Evolutionary conservation across 2,113 vertebrate species (phyloP).

Genomic region (Melierax canorus): DNA sequence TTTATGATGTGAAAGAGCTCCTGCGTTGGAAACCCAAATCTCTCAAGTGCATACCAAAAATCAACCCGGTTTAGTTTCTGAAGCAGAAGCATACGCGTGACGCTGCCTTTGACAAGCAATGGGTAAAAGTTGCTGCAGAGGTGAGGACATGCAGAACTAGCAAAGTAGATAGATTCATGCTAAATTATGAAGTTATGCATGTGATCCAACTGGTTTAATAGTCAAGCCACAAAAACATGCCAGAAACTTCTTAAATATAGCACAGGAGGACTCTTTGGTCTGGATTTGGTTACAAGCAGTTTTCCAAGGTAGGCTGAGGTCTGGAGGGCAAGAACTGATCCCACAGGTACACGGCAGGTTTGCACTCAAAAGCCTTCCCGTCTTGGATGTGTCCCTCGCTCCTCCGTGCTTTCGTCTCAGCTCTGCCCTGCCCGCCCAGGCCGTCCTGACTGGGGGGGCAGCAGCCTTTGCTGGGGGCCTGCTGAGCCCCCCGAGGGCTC

Average conservation of each 20-base stretch:
- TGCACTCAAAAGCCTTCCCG: background rate
- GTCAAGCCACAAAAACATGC: background rate
- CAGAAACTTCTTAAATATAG: background rate
- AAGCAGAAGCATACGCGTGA: background rate
- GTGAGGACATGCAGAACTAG: background rate
- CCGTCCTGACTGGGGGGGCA: fast-evolving
- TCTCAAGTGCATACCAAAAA: background rate
- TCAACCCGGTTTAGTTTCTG: background rate
- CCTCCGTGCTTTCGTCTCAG: background rate
- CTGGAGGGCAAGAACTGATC: background rate
- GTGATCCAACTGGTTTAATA: background rate
- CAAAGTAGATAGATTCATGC: background rate
- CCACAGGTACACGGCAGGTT: background rate
- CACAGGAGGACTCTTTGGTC: background rate
- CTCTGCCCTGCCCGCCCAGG: background rate
- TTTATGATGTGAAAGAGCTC: background rate
- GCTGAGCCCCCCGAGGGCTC: background rate
- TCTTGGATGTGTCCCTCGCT: background rate
- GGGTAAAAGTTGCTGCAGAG: background rate
- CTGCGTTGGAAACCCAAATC: background rate
- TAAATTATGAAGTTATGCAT: background rate
- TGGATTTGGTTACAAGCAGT: background rate
- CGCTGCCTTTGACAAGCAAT: background rate
- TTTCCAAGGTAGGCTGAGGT: background rate
- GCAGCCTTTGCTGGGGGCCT: background rate